Evolutionary conservation across 2,113 vertebrate species (phyloP).

Genomic region (Burhinus oedicnemus): DNA sequence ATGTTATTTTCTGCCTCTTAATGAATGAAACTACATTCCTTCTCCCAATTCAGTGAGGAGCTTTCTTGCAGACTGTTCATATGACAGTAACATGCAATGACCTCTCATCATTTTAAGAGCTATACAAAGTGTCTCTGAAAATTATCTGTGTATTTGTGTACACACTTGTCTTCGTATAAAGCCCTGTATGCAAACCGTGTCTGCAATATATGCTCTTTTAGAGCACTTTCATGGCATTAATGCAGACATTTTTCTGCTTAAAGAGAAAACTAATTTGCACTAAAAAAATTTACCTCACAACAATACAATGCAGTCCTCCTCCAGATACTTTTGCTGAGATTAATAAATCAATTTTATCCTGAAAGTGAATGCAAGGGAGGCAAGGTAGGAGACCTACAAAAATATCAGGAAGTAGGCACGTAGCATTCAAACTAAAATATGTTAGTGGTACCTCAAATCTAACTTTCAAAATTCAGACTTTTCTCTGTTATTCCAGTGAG

Average conservation of each 20-base stretch:
- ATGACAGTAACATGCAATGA: background rate
- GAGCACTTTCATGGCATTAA: background rate
- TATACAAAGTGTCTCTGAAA: background rate
- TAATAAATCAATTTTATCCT: background rate
- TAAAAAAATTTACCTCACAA: background rate
- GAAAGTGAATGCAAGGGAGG: background rate
- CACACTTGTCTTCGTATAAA: background rate
- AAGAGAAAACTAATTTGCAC: background rate
- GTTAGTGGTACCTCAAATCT: background rate
- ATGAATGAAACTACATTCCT: background rate
- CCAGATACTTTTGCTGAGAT: background rate
- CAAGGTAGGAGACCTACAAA: background rate
- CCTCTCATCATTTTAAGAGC: background rate
- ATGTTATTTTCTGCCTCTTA: background rate
- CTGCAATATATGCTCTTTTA: background rate
- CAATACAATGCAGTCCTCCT: background rate
- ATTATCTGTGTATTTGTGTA: background rate
- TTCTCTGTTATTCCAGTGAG: background rate
- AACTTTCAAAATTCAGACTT: background rate
- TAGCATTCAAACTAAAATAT: background rate
- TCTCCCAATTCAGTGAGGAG: background rate
- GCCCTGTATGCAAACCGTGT: background rate
- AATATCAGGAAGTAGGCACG: background rate
- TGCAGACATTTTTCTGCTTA: background rate
- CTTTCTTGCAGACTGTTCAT: background rate